Conservation (phyloP, 2,113 vertebrate genomes). For the Oenanthe oenanthe region DNA sequence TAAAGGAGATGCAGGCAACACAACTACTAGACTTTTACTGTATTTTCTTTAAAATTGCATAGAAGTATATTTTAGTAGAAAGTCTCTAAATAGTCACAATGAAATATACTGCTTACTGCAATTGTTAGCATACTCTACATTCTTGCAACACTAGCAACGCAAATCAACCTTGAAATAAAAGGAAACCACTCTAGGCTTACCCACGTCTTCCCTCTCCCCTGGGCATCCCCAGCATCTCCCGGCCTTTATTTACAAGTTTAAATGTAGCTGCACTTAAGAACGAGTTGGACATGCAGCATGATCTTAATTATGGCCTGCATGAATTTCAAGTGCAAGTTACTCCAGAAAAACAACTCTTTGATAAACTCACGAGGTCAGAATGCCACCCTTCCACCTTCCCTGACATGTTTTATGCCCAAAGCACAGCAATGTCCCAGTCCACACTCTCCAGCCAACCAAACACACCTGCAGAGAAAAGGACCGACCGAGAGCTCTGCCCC, state of each 20-base stretch:
- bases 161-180: not conserved
- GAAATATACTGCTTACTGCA: not conserved
- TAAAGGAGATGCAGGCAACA: not conserved
- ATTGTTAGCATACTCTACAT: not conserved
- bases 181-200: not conserved
- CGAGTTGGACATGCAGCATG: accelerated
- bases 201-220: not conserved
- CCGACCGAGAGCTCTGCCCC: not conserved
- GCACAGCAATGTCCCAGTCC: not conserved
- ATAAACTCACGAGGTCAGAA: not conserved
- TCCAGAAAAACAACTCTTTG: not conserved
- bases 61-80: not conserved
- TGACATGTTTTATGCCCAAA: accelerated
- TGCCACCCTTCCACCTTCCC: accelerated
- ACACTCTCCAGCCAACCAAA: not conserved
- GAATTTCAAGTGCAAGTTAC: not conserved
- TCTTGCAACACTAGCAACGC: not conserved
- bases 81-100: not conserved
- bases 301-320: not conserved
- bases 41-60: not conserved
- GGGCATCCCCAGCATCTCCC: not conserved
- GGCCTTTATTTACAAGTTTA: not conserved
- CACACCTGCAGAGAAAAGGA: accelerated
- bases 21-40: not conserved
- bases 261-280: not conserved